Conservation (phyloP, 2,888 invertebrate genomes). For the Drosophila robusta region DNA sequence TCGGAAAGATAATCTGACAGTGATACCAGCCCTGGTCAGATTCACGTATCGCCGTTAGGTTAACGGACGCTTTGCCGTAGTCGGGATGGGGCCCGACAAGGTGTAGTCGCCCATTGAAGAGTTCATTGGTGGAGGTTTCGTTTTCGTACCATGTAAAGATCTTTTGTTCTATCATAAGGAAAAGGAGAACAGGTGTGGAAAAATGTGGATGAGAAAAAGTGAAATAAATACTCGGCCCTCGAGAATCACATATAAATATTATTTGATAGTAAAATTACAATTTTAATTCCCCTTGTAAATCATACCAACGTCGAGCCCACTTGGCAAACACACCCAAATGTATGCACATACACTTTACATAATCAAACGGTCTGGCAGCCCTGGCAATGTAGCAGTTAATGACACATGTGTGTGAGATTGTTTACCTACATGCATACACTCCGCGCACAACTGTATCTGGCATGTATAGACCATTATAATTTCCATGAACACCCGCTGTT, state of each 20-base stretch:
- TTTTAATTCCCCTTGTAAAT: constrained; percentile 11
- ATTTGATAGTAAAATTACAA: constrained; percentile 31
- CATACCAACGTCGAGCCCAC: too few species aligned
- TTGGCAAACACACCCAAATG: too few species aligned
- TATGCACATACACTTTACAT: too few species aligned
- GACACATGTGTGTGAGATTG: constrained; percentile 22
- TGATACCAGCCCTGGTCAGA: constrained; percentile 96
- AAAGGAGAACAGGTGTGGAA: neutral
- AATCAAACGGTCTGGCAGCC: constrained; percentile 26
- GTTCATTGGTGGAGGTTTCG: constrained; percentile 88
- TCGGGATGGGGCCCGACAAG: constrained; percentile 86
- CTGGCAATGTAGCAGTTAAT: constrained; percentile 40
- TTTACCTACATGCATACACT: constrained; percentile 1
- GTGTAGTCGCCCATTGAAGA: constrained; percentile 90
- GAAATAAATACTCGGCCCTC: too few species aligned
- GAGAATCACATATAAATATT: neutral
- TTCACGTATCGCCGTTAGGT: constrained; percentile 94
- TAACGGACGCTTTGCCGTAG: constrained; percentile 89
- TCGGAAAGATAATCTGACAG: constrained; percentile 94
- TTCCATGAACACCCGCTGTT: constrained; percentile 73
- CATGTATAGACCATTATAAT: too few species aligned
- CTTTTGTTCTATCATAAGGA: constrained; percentile 88
- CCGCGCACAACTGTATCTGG: too few species aligned
- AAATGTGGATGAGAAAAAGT: neutral
- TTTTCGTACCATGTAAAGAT: constrained; percentile 94